Evolutionary conservation across 2,888 invertebrate genomes (phyloP).

Genomic region (Uropetala carovei): DNA sequence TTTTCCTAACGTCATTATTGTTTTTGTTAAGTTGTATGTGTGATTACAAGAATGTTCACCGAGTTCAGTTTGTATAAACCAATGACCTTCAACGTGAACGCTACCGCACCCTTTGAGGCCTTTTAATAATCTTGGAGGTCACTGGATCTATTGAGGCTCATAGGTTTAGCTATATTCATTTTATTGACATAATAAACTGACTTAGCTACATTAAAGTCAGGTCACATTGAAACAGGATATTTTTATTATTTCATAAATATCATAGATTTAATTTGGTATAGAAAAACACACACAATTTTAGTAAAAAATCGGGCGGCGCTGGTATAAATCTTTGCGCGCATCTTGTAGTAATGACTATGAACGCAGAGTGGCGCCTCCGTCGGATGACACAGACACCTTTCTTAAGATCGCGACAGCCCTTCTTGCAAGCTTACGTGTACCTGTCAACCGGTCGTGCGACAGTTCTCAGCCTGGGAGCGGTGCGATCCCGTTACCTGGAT

Average conservation of each 20-base stretch:
- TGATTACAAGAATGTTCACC: not conserved
- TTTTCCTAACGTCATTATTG: not conserved
- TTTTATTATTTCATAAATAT: too few relatives aligned
- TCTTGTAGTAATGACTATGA: not conserved
- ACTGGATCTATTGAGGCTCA: too few relatives aligned
- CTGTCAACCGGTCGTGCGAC: conserved; percentile 9
- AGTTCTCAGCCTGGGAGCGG: not conserved
- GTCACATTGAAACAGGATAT: too few relatives aligned
- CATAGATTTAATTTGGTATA: too few relatives aligned
- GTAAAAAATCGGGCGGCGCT: too few relatives aligned
- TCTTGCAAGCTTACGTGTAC: not conserved
- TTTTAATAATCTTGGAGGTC: too few relatives aligned
- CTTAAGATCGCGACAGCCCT: not conserved
- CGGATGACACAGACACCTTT: not conserved
- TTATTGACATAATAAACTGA: too few relatives aligned
- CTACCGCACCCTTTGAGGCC: too few relatives aligned
- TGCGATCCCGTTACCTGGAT: not conserved
- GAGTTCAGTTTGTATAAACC: not conserved
- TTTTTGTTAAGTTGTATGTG: not conserved
- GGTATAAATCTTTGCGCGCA: not conserved
- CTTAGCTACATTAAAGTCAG: too few relatives aligned
- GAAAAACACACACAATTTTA: too few relatives aligned
- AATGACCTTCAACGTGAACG: too few relatives aligned
- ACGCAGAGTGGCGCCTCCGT: conserved; percentile 10
- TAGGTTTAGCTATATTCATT: too few relatives aligned